Percentiles rank a stretch among this genome's conserved stretches.
Evolutionary conservation across 35 echinoderm and acorn worm genomes (phyloP).

Genomic region (Holothuria glaberrima): DNA sequence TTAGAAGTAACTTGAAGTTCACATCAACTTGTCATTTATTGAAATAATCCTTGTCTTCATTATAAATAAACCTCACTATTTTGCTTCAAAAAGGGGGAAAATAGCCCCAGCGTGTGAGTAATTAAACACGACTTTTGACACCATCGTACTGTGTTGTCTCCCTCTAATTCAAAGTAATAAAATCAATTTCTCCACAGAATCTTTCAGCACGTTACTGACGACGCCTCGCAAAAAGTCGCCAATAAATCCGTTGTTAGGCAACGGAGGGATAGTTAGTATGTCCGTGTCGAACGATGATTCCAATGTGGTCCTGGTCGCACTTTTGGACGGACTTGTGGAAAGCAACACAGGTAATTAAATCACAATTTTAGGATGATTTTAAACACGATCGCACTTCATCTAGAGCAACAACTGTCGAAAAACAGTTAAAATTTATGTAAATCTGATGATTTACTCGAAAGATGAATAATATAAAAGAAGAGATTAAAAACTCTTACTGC

Average conservation of each 20-base stretch:
- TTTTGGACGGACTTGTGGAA: constrained; percentile 55
- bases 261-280: constrained; percentile 48
- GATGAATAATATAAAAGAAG: too few relatives aligned
- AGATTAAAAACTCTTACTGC: too few relatives aligned
- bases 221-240: constrained; percentile 28
- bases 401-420: too few relatives aligned
- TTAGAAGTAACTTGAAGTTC: too few relatives aligned
- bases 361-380: too few relatives aligned
- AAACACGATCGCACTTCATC: too few relatives aligned
- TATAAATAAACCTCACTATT: too few relatives aligned
- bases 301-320: constrained; percentile 1
- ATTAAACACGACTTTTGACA: constrained; percentile 11
- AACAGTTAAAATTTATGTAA: too few relatives aligned
- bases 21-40: too few relatives aligned
- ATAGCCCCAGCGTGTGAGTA: neutral
- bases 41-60: too few relatives aligned
- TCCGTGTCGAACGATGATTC: constrained; percentile 2
- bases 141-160: neutral
- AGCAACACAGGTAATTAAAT: neutral
- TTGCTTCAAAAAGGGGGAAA: too few relatives aligned
- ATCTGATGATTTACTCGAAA: too few relatives aligned
- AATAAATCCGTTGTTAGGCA: constrained; percentile 39
- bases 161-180: neutral
- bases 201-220: constrained; percentile 54
- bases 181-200: constrained; percentile 27